These are phyloP conservation scores for Aleiodes testaceus DNA, from an alignment of 2,888 invertebrate species.

Conservation along the genomic window DNA sequence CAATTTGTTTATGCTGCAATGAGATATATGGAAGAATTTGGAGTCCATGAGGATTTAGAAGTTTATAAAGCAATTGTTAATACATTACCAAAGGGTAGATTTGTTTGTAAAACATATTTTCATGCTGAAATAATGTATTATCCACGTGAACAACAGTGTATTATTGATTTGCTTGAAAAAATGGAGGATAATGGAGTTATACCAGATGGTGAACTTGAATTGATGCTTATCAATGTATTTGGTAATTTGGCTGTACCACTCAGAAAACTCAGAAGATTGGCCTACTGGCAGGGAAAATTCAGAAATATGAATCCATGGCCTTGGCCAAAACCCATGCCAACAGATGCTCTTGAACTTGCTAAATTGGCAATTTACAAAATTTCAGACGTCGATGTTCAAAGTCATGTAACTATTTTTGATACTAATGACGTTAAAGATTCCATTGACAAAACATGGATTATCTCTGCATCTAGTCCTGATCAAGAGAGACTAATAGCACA, in stretches of 20 bases:
- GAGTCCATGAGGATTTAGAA: constrained; percentile 89
- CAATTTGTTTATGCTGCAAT: constrained; percentile 96
- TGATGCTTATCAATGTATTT: constrained; percentile 87
- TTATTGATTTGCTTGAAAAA: constrained; percentile 90
- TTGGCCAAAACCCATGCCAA: constrained; percentile 84
- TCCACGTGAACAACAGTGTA: constrained; percentile 96
- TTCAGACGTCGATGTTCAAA: constrained; percentile 85
- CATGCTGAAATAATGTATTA: constrained; percentile 95
- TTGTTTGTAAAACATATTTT: constrained; percentile 86
- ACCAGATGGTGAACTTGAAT: constrained; percentile 92
- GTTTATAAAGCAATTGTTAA: constrained; percentile 90
- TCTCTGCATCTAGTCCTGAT: constrained; percentile 86
- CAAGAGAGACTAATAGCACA: constrained; percentile 82
- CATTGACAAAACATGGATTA: constrained; percentile 92
- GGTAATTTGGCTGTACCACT: constrained; percentile 84
- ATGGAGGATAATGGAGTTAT: constrained; percentile 96
- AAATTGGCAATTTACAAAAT: constrained; percentile 88
- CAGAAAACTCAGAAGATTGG: constrained; percentile 85
- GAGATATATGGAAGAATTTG: constrained; percentile 90
- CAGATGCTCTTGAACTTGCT: constrained; percentile 85
- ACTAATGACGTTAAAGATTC: constrained; percentile 83
- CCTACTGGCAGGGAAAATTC: constrained; percentile 96
- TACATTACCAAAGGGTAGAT: constrained; percentile 90
- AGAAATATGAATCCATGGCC: constrained; percentile 91
- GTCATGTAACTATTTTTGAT: constrained; percentile 79